phyloP scores from a whole-genome alignment of 2,888 invertebrate genomes.

The Pyralis farinalis region DNA sequence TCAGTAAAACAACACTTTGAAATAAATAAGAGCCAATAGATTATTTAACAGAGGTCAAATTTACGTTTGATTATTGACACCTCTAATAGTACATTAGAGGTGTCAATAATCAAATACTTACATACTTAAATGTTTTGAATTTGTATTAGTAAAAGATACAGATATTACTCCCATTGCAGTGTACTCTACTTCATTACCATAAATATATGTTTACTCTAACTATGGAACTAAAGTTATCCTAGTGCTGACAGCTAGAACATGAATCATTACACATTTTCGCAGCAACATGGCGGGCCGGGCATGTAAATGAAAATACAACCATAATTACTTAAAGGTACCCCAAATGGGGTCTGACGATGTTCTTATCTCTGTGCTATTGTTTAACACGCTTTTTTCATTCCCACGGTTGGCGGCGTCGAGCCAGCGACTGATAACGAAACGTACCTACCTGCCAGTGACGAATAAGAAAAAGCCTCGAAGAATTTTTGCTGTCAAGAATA shows the following conservation, averaged over 20 bases:
- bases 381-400: slow-evolving; percentile 77
- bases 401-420: slow-evolving; percentile 62
- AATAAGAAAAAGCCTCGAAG: slow-evolving; percentile 34
- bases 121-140: too few species aligned
- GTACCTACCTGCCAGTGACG: slow-evolving; percentile 39
- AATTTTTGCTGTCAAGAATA: slow-evolving; percentile 21
- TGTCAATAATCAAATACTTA: too few species aligned
- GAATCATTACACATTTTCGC: slow-evolving; percentile 23
- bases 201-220: too few species aligned
- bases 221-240: too few species aligned
- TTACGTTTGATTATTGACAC: too few species aligned
- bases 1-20: too few species aligned
- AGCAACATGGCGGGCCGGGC: slow-evolving; percentile 8
- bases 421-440: slow-evolving; percentile 54
- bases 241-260: slow-evolving; percentile 10
- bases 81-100: too few species aligned
- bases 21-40: too few species aligned
- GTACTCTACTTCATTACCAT: too few species aligned
- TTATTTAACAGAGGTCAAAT: too few species aligned
- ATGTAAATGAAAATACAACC: slow-evolving; percentile 53
- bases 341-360: slow-evolving; percentile 67
- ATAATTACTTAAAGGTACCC: slow-evolving; percentile 66
- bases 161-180: too few species aligned
- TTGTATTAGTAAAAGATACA: too few species aligned
- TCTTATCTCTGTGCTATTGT: slow-evolving; percentile 75